Conservation (phyloP, 2,113 vertebrate species). For the Excalfactoria chinensis region DNA sequence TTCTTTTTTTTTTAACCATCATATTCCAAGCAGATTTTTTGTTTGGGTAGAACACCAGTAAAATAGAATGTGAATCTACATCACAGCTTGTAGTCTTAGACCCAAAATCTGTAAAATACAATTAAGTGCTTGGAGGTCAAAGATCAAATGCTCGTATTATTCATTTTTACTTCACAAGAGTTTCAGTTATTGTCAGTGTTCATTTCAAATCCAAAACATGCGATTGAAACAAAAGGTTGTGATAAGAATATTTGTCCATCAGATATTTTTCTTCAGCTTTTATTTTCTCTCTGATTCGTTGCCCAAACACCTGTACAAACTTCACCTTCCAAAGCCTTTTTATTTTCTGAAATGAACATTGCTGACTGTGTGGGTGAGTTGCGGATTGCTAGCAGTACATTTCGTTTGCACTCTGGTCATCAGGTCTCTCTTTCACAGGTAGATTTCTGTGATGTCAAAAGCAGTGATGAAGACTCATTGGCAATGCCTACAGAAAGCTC, state of each 20-base stretch:
- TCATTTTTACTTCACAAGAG: neutral
- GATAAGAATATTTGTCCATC: neutral
- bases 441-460: neutral
- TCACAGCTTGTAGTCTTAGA: neutral
- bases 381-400: neutral
- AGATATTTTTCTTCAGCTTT: neutral
- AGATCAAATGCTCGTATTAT: neutral
- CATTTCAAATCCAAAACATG: neutral
- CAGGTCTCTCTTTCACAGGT: neutral
- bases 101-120: neutral
- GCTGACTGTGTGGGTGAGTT: neutral
- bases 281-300: neutral
- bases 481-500: neutral
- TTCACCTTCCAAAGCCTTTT: neutral
- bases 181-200: neutral
- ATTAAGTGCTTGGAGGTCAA: neutral
- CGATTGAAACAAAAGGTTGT: neutral
- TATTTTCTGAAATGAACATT: neutral
- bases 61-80: neutral
- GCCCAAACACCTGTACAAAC: neutral
- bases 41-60: neutral
- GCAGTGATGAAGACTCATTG: neutral
- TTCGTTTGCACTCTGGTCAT: neutral
- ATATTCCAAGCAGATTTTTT: neutral
- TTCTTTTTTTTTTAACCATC: neutral